Evolutionary conservation across 2,888 invertebrate species (phyloP), one percentile per base, ranked within the genome.

Genomic region (Apamea sordens): DNA sequence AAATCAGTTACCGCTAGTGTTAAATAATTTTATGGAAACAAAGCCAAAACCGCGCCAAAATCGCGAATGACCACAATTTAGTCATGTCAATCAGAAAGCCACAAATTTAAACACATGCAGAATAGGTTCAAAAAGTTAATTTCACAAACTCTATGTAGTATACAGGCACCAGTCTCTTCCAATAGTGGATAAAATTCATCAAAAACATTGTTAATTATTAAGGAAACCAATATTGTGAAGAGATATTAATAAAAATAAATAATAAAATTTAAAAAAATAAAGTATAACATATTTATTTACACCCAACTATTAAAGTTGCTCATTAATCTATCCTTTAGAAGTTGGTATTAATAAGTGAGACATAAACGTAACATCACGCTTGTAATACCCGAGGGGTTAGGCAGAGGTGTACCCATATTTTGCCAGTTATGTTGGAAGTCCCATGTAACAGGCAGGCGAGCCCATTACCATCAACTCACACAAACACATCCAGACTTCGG

Each of bases 71-170:
- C 73, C 47, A 56, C 72, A 80, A 73, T 80, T 73, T 65, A 32
- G 47, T 65, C 41, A 2, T 36, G 79, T 56, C 79, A 73, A 47
- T 79, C 79, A 80, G 15, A 50, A 73, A 80, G 21, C 80, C 80
- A 59, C 79, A 73, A 36, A 13, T 28, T 79, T 56, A 64, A 72
- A 64, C 28, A 56, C 53, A 79, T 36, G 18, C 10, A 24, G 1
- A 64, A 28, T 59, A 28, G 13, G 24, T 68, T 41, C 18, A 1
- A 41, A 47, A 28, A 61, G n/a, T 59, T 41, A 8, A 71, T 59
- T 59, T n/a, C 59, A 59, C 10, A 18, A 56, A n/a, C 3, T 15
- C 4, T 53, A 24, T 36, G 15, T 28, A 28, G 6, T 28, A 32
- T 32, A 32, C 32, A 32, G 32, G 32, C 32, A 32, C 32, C 32